A percentile compares a stretch with the other conserved stretches of the same genome.
These are phyloP conservation scores for Rambutsinella grinnellia DNA, from an alignment of 2,888 invertebrate genomes.

Conservation along the genomic window DNA sequence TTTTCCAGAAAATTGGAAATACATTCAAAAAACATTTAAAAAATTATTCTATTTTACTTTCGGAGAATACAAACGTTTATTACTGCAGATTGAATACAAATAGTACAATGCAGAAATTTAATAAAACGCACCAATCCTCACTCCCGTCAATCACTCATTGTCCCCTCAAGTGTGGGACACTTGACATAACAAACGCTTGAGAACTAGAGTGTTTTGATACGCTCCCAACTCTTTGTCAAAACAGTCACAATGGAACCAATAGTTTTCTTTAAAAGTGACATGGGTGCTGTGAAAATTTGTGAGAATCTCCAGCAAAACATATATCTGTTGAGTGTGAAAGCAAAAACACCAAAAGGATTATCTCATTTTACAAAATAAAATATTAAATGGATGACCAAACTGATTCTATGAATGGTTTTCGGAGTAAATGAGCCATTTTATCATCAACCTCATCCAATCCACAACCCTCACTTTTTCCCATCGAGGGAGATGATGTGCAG, in stretches of 20 bases:
- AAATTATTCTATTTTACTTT: not conserved
- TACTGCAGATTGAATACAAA: conserved; percentile 13
- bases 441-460: conserved; percentile 12
- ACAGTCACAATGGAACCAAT: not conserved
- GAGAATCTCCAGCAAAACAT: not conserved
- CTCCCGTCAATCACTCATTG: conserved; percentile 15
- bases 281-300: not conserved
- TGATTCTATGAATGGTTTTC: conserved; percentile 4
- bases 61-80: not conserved
- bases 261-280: conserved; percentile 3
- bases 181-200: no score
- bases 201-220: conserved; percentile 14
- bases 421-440: conserved; percentile 42
- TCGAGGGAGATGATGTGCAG: not conserved
- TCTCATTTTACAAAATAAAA: no score
- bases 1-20: not conserved
- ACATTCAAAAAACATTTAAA: not conserved
- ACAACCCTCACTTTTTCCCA: conserved; percentile 1
- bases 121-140: conserved; percentile 15
- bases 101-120: conserved; percentile 23
- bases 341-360: conserved; percentile 49
- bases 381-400: not conserved
- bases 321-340: conserved; percentile 41
- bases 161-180: conserved; percentile 38
- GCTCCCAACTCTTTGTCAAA: not conserved